Conservation (phyloP, 2,888 invertebrate genomes). For the Listrodromus nycthemerus region DNA sequence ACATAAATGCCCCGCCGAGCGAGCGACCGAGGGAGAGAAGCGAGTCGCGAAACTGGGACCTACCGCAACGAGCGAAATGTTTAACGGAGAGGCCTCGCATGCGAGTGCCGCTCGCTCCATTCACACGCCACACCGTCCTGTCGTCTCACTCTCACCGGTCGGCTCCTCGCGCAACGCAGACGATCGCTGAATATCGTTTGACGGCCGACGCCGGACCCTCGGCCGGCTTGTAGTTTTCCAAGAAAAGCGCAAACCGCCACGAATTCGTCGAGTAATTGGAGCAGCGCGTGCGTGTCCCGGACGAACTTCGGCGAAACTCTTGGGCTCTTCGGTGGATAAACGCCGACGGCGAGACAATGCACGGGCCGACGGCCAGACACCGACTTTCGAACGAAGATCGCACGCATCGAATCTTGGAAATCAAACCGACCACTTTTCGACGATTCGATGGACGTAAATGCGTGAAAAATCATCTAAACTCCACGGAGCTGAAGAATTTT, state of each 20-base stretch:
- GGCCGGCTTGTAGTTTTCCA: constrained; percentile 4
- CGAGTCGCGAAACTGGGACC: constrained; percentile 41
- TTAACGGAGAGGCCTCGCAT: constrained; percentile 41
- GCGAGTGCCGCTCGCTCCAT: constrained; percentile 35
- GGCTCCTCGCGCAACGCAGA: neutral
- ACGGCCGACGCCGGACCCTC: constrained; percentile 23
- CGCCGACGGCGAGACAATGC: constrained; percentile 18
- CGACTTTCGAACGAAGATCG: constrained; percentile 17
- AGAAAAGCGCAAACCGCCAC: neutral
- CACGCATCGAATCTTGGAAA: neutral
- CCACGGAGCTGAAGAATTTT: neutral
- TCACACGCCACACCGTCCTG: constrained; percentile 40
- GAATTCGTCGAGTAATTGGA: constrained; percentile 2
- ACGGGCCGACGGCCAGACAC: neutral
- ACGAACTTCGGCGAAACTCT: constrained; percentile 2
- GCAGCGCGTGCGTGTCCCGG: constrained; percentile 4
- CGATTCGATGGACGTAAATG: constrained; percentile 15
- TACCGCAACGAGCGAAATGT: constrained; percentile 59
- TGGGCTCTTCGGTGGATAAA: constrained; percentile 20
- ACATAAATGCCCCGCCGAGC: constrained; percentile 27
- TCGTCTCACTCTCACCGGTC: constrained; percentile 2
- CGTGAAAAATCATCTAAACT: neutral
- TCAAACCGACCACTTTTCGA: constrained; percentile 34
- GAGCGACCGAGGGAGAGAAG: constrained; percentile 14
- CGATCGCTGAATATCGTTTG: constrained; percentile 39